phyloP scores from a whole-genome alignment of 2,888 invertebrate genomes.

The Drosophila flavopinicola region DNA sequence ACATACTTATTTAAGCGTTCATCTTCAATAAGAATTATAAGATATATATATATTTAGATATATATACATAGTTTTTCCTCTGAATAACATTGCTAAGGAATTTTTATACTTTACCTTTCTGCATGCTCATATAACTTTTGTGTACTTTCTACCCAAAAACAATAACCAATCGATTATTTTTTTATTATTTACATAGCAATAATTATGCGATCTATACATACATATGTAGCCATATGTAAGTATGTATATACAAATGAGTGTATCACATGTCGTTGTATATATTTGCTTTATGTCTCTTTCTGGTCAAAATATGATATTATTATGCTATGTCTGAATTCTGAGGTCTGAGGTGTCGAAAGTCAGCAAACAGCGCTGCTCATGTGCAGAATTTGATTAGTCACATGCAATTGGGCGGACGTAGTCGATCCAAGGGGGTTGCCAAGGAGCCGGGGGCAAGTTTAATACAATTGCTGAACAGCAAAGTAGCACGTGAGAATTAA shows the following conservation, averaged over 20 bases:
- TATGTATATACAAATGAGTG: conserved; percentile 33
- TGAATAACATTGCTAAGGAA: conserved; percentile 7
- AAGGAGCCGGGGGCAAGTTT: conserved; percentile 7
- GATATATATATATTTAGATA: too few species aligned
- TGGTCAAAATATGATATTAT: conserved; percentile 63
- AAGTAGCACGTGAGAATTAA: conserved; percentile 70
- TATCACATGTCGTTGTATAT: conserved; percentile 53
- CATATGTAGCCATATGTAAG: conserved; percentile 10
- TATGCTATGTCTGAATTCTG: conserved; percentile 52
- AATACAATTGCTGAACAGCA: conserved; percentile 42
- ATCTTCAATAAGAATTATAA: too few species aligned
- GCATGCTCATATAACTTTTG: too few species aligned
- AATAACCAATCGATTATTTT: conserved; percentile 23
- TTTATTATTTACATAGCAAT: conserved; percentile 43
- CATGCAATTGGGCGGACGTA: conserved; percentile 36
- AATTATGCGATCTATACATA: conserved; percentile 38
- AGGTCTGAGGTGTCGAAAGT: conserved; percentile 68
- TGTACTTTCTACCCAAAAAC: conserved; percentile 15
- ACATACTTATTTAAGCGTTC: too few species aligned
- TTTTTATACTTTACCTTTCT: neutral
- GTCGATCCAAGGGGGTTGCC: conserved; percentile 1
- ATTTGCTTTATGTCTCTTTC: conserved; percentile 62
- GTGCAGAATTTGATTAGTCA: conserved; percentile 70
- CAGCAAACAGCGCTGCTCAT: conserved; percentile 40
- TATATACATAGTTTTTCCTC: neutral